A percentile compares a stretch with the other conserved stretches of the same genome.
These are phyloP conservation scores for Pipistrellus pygmaeus DNA, from an alignment of 2,797 vertebrate genomes.

Conservation along the genomic window DNA sequence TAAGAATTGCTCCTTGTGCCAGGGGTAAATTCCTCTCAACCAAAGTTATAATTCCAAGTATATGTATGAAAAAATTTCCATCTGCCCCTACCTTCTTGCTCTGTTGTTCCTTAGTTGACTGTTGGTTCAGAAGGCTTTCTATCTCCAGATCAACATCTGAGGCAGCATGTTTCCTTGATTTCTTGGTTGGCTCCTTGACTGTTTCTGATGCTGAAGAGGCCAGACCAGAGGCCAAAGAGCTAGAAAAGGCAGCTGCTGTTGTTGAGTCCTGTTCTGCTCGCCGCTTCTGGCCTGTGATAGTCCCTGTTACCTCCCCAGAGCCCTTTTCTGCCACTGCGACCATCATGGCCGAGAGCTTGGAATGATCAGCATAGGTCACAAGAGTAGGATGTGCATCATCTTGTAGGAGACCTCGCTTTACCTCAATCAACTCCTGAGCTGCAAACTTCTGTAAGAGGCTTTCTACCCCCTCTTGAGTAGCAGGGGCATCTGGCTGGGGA, in stretches of 20 bases:
- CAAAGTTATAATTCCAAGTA: not conserved
- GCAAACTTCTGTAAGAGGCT: constrained; percentile 96
- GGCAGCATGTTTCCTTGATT: constrained; percentile 88
- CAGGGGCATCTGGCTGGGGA: constrained; percentile 90
- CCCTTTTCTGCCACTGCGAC: constrained; percentile 90
- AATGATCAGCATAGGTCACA: constrained; percentile 94
- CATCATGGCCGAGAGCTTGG: constrained; percentile 96
- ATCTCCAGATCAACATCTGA: constrained; percentile 97
- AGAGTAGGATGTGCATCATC: constrained; percentile 89
- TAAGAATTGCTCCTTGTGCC: constrained; percentile 6
- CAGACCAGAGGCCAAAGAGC: constrained; percentile 73
- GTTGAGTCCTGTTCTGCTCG: constrained; percentile 82
- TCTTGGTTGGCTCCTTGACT: constrained; percentile 85
- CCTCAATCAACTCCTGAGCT: constrained; percentile 96
- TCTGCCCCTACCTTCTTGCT: constrained; percentile 93
- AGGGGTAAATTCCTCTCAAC: constrained; percentile 1
- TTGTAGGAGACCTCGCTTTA: constrained; percentile 89
- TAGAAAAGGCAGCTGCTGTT: constrained; percentile 59
- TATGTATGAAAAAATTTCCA: not conserved
- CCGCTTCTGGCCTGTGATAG: constrained; percentile 78
- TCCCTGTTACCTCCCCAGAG: constrained; percentile 67
- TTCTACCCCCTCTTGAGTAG: constrained; percentile 92
- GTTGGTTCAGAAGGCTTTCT: constrained; percentile 95
- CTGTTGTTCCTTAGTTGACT: constrained; percentile 97
- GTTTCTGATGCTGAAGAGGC: constrained; percentile 72